These are phyloP conservation scores for Cebus imitator DNA, from an alignment of 2,113 vertebrate species.

Conservation along the genomic window DNA sequence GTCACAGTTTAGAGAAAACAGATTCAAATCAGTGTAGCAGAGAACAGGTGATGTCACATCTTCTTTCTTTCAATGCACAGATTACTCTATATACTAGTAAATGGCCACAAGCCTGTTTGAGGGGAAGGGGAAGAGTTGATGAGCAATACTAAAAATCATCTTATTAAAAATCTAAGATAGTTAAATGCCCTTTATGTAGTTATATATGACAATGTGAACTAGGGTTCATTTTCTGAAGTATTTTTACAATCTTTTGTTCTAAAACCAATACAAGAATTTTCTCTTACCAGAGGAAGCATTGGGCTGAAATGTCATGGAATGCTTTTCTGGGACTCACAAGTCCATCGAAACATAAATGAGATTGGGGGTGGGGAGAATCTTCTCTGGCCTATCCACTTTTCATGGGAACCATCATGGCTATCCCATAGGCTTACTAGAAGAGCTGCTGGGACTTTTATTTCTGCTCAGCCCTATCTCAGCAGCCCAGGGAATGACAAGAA, in stretches of 20 bases:
- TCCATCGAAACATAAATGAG: neutral
- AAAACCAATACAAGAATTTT: slow-evolving; percentile 9
- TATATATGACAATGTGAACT: neutral
- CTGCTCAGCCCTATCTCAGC: neutral
- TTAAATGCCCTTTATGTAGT: neutral
- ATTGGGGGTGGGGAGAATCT: neutral
- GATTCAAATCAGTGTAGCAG: neutral
- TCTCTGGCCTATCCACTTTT: neutral
- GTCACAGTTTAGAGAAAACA: neutral
- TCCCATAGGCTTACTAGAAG: neutral
- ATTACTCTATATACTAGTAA: neutral
- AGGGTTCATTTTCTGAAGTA: neutral
- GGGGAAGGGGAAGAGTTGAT: neutral
- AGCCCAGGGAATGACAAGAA: neutral
- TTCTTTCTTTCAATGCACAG: neutral
- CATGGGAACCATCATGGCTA: neutral
- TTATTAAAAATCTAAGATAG: neutral
- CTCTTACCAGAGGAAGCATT: neutral
- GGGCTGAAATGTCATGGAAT: neutral
- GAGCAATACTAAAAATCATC: slow-evolving; percentile 11
- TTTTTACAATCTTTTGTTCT: neutral
- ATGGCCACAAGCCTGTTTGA: neutral
- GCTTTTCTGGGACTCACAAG: neutral
- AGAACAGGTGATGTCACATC: neutral
- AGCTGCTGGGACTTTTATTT: neutral